phyloP scores from a whole-genome alignment of 2,797 vertebrate species.

The Erpetoichthys calabaricus region DNA sequence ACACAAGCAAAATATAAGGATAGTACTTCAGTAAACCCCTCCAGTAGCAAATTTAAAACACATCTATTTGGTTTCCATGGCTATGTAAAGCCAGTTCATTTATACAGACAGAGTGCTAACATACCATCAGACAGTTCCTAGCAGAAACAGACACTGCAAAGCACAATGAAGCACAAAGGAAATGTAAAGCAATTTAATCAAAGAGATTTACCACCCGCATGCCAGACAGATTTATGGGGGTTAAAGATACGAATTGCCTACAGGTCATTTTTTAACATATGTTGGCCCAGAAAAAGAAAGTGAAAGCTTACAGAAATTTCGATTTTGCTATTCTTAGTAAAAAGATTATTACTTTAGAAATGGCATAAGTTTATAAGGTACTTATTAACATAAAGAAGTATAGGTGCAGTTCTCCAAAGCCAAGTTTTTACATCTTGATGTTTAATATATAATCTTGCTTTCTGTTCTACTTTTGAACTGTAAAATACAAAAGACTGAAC shows the following conservation, averaged over 20 bases:
- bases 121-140: conserved; percentile 31
- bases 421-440: too few species aligned
- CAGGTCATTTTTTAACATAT: conserved; percentile 13
- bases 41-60: conserved; percentile 24
- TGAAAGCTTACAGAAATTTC: too few species aligned
- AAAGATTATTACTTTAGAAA: too few species aligned
- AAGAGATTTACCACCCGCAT: conserved; percentile 47
- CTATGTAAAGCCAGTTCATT: conserved; percentile 42
- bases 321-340: too few species aligned
- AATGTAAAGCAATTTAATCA: conserved; percentile 32
- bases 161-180: conserved; percentile 25
- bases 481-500: too few species aligned
- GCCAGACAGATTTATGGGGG: conserved; percentile 33
- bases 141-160: conserved; percentile 27
- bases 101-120: conserved; percentile 37
- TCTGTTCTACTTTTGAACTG: too few species aligned
- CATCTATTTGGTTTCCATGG: conserved; percentile 49
- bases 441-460: too few species aligned
- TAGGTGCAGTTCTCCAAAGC: too few species aligned
- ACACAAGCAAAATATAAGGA: too few species aligned
- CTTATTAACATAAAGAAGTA: too few species aligned
- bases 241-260: conserved; percentile 31
- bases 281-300: conserved; percentile 11
- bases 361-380: too few species aligned
- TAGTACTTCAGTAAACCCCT: conserved; percentile 6